Conservation (phyloP, 2,113 vertebrate genomes). For the Danio rerio region DNA sequence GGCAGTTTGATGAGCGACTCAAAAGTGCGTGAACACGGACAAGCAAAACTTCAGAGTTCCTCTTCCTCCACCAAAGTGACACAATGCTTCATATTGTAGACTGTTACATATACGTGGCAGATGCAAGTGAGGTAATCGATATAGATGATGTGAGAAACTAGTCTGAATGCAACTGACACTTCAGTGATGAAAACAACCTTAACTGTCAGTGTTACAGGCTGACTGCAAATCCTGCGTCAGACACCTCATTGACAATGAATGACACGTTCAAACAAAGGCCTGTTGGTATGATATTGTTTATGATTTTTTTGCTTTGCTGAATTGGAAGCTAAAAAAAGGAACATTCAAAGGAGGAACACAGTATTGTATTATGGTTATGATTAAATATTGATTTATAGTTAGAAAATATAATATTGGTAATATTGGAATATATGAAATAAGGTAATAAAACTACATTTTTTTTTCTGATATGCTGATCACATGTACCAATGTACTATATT, state of each 20-base stretch:
- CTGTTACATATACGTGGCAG: neutral
- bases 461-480: too few species aligned
- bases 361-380: too few species aligned
- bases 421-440: too few species aligned
- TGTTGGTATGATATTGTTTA: neutral
- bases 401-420: too few species aligned
- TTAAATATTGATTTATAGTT: too few species aligned
- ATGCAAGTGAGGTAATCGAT: neutral
- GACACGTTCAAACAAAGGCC: neutral
- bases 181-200: neutral
- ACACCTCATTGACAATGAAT: neutral
- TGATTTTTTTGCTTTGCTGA: neutral
- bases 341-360: too few species aligned
- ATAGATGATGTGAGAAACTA: neutral
- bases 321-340: too few species aligned
- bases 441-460: too few species aligned
- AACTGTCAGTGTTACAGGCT: neutral
- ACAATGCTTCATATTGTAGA: neutral
- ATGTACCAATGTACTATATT: too few species aligned
- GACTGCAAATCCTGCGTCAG: neutral
- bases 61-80: constrained; percentile 14
- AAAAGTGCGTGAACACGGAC: neutral
- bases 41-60: constrained; percentile 7
- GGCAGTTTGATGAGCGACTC: constrained; percentile 46
- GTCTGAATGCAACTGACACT: neutral